Evolutionary conservation across 2,888 invertebrate genomes (phyloP).

Genomic region (Vanessa cardui): DNA sequence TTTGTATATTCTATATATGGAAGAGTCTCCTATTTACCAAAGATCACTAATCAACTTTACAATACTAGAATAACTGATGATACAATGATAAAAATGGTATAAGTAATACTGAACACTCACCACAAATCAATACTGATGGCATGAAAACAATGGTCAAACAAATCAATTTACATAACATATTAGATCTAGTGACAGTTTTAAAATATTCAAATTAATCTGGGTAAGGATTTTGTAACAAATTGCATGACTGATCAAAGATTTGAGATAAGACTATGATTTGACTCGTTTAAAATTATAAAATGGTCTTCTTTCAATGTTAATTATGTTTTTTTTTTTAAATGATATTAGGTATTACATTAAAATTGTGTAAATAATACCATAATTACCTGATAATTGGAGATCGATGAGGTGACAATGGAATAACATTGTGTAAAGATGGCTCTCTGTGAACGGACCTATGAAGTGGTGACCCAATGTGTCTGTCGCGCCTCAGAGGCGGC

Average conservation of each 20-base stretch:
- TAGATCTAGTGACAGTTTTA: background rate
- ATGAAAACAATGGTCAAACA: slow-evolving; percentile 43
- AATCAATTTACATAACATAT: slow-evolving; percentile 17
- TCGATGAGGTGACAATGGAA: slow-evolving; percentile 75
- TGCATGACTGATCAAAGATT: too few relatives aligned
- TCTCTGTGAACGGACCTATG: slow-evolving; percentile 62
- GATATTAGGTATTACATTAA: background rate
- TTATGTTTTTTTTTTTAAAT: background rate
- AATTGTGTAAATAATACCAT: background rate
- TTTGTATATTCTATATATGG: background rate
- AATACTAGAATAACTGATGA: background rate
- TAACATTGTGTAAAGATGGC: slow-evolving; percentile 55
- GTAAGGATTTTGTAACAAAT: background rate
- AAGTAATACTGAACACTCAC: slow-evolving; percentile 40
- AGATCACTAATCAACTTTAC: background rate
- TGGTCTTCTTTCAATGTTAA: background rate
- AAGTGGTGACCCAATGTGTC: slow-evolving; percentile 48
- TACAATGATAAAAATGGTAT: slow-evolving; percentile 19
- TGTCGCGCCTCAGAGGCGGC: slow-evolving; percentile 69
- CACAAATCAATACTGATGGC: slow-evolving; percentile 47
- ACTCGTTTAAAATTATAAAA: too few relatives aligned
- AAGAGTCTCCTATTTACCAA: background rate
- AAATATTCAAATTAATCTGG: background rate
- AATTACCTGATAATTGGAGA: slow-evolving; percentile 64
- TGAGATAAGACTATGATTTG: too few relatives aligned